Conservation (phyloP, 2,888 invertebrate genomes). For the Catocala fraxini region DNA sequence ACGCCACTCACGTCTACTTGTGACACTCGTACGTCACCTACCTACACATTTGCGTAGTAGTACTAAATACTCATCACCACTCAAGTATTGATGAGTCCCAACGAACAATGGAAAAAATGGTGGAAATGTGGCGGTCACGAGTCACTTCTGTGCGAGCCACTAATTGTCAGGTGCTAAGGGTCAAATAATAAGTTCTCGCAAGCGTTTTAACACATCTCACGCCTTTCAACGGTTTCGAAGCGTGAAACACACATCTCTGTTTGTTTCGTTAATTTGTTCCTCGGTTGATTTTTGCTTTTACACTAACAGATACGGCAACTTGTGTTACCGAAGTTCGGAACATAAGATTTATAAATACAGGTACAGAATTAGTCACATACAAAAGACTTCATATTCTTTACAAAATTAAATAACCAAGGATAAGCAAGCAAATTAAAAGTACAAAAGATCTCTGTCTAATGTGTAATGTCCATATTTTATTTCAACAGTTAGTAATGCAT, state of each 20-base stretch:
- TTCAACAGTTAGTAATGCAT: conserved; percentile 12
- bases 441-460: not conserved
- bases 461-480: not conserved
- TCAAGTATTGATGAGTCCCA: conserved; percentile 7
- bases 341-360: not conserved
- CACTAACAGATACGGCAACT: conserved; percentile 34
- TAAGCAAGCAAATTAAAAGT: conserved; percentile 13
- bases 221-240: conserved; percentile 60
- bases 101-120: conserved; percentile 30
- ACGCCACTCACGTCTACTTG: conserved; percentile 51
- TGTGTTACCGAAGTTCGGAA: conserved; percentile 24
- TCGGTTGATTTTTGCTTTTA: conserved; percentile 41
- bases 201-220: conserved; percentile 71
- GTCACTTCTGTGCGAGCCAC: conserved; percentile 42
- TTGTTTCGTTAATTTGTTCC: conserved; percentile 64
- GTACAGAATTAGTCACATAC: not conserved
- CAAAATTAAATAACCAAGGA: conserved; percentile 13
- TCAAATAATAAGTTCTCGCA: conserved; percentile 57
- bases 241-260: conserved; percentile 67
- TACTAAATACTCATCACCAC: conserved; percentile 21
- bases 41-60: conserved; percentile 22
- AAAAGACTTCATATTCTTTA: not conserved
- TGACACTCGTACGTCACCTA: conserved; percentile 30
- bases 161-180: conserved; percentile 65
- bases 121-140: conserved; percentile 55